A percentile compares a stretch with the other conserved stretches of the same genome.
Evolutionary conservation across 2,888 invertebrate genomes (phyloP).

Genomic region (Arctia plantaginis): DNA sequence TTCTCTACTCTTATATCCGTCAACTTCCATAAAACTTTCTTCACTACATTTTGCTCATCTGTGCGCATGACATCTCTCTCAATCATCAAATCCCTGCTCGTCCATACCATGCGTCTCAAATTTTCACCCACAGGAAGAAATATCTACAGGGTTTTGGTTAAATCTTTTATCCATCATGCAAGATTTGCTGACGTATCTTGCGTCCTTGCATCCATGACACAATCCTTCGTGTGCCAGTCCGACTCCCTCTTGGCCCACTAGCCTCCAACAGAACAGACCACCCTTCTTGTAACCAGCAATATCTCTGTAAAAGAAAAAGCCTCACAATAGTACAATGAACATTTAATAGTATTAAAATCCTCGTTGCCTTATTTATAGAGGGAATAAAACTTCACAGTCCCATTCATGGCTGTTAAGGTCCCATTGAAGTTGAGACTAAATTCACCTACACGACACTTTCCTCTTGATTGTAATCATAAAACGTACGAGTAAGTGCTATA

Average conservation of each 20-base stretch:
- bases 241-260: neutral
- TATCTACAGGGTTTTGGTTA: no score
- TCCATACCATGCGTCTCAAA: no score
- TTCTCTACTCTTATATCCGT: no score
- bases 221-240: neutral
- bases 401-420: slow-evolving; percentile 25
- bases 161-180: no score
- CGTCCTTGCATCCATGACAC: neutral
- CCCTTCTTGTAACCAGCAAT: neutral
- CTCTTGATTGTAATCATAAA: slow-evolving; percentile 20
- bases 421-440: slow-evolving; percentile 24
- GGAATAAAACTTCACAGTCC: slow-evolving; percentile 30
- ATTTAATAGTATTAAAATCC: neutral
- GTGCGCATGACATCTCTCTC: no score
- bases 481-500: slow-evolving; percentile 10
- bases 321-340: slow-evolving; percentile 21
- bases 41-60: no score
- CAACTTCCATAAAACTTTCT: no score
- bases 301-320: neutral
- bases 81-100: no score
- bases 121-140: no score
- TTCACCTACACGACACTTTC: slow-evolving; percentile 19
- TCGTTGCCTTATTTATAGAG: slow-evolving; percentile 26
- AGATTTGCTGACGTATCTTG: no score
- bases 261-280: neutral